Evolutionary conservation across 2,888 invertebrate genomes (phyloP), one percentile per base, ranked within the genome.

Genomic region (Malachius bipustulatus): DNA sequence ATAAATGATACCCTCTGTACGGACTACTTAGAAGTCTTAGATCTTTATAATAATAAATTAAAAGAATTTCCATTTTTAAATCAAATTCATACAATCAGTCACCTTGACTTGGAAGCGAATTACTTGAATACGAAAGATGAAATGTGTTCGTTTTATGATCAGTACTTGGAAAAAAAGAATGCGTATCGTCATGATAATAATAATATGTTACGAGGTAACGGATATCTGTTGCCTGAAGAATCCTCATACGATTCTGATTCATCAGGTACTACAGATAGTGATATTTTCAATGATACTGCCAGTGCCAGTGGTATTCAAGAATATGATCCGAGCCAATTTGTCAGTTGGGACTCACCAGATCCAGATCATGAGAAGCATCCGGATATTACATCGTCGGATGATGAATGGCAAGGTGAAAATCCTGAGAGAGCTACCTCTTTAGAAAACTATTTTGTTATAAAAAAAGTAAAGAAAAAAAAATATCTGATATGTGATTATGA

Each of bases 11-110:
- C 47, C 12, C 26, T 35, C 9, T 24, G 34, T 13, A 45, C 48
- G 38, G 4, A 30, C 14, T 40, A 39, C 31, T 41, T 53, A 30
- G 42, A 44, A 38, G 28, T 39, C 8, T 36, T 53, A 16, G 52
- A 53, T 43, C 40, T 51, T 8, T 51, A 47, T 28, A 30, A 47
- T 36, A 53, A 53, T 38, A 31, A 30, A 8, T 29, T 53, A n/a
- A 30, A 35, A 13, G 31, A 27, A 8, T 16, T 47, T 13, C 12
- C 26, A 12, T 24, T 30, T 4, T 36, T 35, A 27, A n/a, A 36
- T 11, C 26, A 39, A 19, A n/a, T n/a, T n/a, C n/a, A n/a, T n/a
- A 34, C 14, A 16, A 11, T 48, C 2, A 30, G 41, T 30, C 16
- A 9, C 6, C 11, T 48, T 8, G 51, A 51, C 40, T 33, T 49